Percentiles rank a stretch among this genome's conserved stretches.
These are phyloP conservation scores for Tautogolabrus adspersus DNA, from an alignment of 2,113 vertebrate species.

Conservation along the genomic window DNA sequence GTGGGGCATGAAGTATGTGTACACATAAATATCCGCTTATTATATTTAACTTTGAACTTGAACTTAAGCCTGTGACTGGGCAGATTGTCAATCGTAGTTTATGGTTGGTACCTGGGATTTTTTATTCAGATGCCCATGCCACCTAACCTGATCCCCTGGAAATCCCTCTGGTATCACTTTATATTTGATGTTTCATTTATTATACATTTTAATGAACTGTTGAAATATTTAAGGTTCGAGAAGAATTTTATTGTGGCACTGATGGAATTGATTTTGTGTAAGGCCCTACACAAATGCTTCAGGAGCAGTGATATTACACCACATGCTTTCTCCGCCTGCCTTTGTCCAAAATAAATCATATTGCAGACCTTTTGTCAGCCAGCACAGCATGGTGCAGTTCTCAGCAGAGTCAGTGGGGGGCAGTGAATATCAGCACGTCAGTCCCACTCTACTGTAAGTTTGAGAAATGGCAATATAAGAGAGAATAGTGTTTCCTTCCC, in stretches of 20 bases:
- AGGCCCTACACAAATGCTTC: background rate
- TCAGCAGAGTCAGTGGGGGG: conserved; percentile 45
- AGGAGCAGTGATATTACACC: background rate
- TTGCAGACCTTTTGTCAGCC: conserved; percentile 35
- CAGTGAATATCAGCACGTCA: conserved; percentile 60
- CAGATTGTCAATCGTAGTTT: background rate
- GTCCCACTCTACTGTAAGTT: background rate
- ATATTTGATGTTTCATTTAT: background rate
- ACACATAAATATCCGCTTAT: too few relatives aligned
- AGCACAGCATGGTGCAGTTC: conserved; percentile 47
- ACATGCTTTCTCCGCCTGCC: background rate
- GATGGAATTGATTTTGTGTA: background rate
- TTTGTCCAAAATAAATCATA: conserved; percentile 16
- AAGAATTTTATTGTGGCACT: background rate
- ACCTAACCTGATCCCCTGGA: background rate
- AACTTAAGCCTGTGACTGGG: background rate
- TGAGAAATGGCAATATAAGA: conserved; percentile 36
- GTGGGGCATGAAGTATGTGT: too few relatives aligned
- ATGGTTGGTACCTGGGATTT: background rate
- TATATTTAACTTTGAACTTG: too few relatives aligned
- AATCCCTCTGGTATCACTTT: background rate
- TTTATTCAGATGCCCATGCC: background rate
- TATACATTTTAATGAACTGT: background rate
- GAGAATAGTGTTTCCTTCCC: conserved; percentile 27
- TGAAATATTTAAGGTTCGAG: background rate